A percentile compares a stretch with the other conserved stretches of the same genome.
Evolutionary conservation across 2,113 vertebrate species (phyloP).

Genomic region (Zosterops hypoxanthus): DNA sequence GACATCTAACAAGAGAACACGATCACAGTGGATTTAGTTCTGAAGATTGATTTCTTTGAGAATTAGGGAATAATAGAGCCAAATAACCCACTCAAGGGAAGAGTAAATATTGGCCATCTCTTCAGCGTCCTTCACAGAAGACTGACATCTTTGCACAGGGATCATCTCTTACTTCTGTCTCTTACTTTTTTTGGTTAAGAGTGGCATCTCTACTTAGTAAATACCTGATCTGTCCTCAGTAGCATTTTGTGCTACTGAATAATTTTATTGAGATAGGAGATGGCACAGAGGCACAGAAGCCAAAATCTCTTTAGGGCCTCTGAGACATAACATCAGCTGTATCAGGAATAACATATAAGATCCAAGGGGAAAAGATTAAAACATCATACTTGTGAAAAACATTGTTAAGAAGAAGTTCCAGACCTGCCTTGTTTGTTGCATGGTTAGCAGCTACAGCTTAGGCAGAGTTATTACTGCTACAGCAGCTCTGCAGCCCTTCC

Average conservation of each 20-base stretch:
- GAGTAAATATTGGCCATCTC: neutral
- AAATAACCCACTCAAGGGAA: neutral
- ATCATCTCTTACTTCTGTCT: neutral
- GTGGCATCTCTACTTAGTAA: neutral
- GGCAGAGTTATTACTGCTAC: rapidly evolving
- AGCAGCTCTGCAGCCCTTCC: neutral
- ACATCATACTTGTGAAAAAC: neutral
- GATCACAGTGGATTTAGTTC: neutral
- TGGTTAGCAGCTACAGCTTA: neutral
- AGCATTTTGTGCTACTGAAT: neutral
- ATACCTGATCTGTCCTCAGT: neutral
- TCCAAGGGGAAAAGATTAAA: neutral
- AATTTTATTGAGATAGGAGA: neutral
- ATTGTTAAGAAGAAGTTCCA: neutral
- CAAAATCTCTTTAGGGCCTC: neutral
- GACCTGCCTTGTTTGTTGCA: neutral
- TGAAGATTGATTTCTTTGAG: neutral
- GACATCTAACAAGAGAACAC: neutral
- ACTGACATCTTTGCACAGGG: neutral
- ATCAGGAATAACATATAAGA: neutral
- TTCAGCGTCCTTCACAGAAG: neutral
- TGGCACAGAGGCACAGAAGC: neutral
- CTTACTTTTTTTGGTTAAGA: neutral
- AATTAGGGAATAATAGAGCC: neutral
- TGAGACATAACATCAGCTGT: neutral